Conservation (phyloP, 2,888 invertebrate species). For the Drosophila maculinotata region DNA sequence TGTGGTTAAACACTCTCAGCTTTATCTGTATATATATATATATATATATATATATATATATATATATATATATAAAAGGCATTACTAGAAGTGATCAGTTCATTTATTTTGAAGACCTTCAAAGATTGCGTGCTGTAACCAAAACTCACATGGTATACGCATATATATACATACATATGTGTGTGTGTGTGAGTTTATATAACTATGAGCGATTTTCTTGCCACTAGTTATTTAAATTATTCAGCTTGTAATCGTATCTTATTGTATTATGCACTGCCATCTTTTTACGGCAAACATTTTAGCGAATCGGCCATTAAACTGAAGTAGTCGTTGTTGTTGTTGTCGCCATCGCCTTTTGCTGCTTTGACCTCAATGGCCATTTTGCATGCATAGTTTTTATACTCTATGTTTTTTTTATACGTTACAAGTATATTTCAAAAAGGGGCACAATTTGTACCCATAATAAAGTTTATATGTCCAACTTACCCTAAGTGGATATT, state of each 20-base stretch:
- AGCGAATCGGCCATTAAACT: slow-evolving; percentile 22
- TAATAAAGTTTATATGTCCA: no score
- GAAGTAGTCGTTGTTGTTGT: slow-evolving; percentile 9
- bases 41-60: no score
- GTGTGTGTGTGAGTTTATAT: background rate
- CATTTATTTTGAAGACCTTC: slow-evolving; percentile 7
- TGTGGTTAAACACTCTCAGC: no score
- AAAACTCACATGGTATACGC: background rate
- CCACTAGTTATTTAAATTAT: slow-evolving; percentile 16
- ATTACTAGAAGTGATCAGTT: background rate
- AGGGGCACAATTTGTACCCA: no score
- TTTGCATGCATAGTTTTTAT: slow-evolving; percentile 42
- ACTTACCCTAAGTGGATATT: no score
- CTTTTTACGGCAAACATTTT: slow-evolving; percentile 29
- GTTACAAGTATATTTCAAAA: no score
- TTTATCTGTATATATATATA: no score
- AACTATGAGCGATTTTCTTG: background rate
- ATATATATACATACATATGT: slow-evolving; percentile 6
- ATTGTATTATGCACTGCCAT: slow-evolving; percentile 22
- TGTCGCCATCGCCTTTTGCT: no score
- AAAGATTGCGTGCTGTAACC: slow-evolving; percentile 32
- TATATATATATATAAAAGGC: background rate
- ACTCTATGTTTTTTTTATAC: slow-evolving; percentile 23
- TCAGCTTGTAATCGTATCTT: slow-evolving; percentile 13
- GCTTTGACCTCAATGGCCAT: slow-evolving; percentile 64